phyloP scores from a whole-genome alignment of 2,113 vertebrate species.

The Antechinus stuartii region DNA sequence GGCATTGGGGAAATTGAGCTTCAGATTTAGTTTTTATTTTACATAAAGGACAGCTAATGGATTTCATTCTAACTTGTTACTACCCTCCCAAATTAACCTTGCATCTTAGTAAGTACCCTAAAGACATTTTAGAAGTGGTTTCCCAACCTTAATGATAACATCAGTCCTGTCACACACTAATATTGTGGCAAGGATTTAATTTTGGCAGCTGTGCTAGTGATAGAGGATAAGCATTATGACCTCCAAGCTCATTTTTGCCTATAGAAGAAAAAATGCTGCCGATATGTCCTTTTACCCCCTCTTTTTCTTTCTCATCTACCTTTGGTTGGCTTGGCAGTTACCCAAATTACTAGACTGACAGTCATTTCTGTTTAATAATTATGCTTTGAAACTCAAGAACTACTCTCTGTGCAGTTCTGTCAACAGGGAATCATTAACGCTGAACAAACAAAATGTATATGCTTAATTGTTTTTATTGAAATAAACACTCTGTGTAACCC shows the following conservation, averaged over 20 bases:
- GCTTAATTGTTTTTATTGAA: conserved; percentile 80
- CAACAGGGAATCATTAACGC: conserved; percentile 79
- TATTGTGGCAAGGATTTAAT: conserved; percentile 33
- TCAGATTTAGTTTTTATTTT: neutral
- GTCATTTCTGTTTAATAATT: conserved; percentile 78
- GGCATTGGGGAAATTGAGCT: neutral
- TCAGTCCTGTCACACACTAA: neutral
- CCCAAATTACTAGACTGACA: conserved; percentile 77
- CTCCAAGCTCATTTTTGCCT: conserved; percentile 54
- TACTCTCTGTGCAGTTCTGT: conserved; percentile 64
- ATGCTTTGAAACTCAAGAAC: conserved; percentile 75
- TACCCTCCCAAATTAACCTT: neutral
- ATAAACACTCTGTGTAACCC: conserved; percentile 76
- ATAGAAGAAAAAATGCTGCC: neutral
- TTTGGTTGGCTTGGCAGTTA: conserved; percentile 73
- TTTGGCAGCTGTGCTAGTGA: neutral
- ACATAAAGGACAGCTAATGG: neutral
- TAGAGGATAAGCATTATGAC: neutral
- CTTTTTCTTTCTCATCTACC: conserved; percentile 50
- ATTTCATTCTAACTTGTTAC: neutral
- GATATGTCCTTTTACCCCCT: conserved; percentile 38
- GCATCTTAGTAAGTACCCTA: neutral
- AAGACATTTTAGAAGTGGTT: neutral
- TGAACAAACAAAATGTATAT: conserved; percentile 65
- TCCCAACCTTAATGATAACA: neutral